Conservation (phyloP, 2,797 vertebrate genomes). For the Bradypodion ventrale region DNA sequence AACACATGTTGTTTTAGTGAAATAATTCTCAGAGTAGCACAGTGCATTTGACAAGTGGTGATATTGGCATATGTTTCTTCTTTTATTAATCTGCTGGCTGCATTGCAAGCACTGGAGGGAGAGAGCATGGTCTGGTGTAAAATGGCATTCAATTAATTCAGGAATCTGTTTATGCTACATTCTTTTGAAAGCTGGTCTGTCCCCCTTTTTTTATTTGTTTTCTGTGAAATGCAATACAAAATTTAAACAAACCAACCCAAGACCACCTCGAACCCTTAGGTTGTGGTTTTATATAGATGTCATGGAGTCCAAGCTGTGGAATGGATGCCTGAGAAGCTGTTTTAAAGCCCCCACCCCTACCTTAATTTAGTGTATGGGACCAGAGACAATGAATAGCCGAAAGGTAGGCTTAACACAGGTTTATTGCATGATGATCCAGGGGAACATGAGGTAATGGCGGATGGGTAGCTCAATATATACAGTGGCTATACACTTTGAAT, state of each 20-base stretch:
- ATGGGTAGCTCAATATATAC: too few species aligned
- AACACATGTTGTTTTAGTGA: conserved; percentile 34
- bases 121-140: background rate
- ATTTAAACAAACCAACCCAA: too few species aligned
- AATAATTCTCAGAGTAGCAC: conserved; percentile 44
- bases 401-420: too few species aligned
- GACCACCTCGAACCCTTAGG: background rate
- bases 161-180: background rate
- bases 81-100: conserved; percentile 5
- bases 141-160: background rate
- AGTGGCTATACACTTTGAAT: too few species aligned
- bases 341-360: background rate
- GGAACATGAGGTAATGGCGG: too few species aligned
- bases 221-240: too few species aligned
- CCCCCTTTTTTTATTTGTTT: too few species aligned
- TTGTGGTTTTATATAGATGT: background rate
- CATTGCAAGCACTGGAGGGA: fast-evolving
- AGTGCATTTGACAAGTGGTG: conserved; percentile 27
- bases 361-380: too few species aligned
- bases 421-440: too few species aligned
- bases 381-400: too few species aligned
- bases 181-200: too few species aligned
- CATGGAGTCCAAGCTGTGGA: background rate
- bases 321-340: background rate
- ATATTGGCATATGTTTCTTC: conserved; percentile 29